These are phyloP conservation scores for Anarhynchus alexandrinus DNA, from an alignment of 2,113 vertebrate species.

Conservation along the genomic window DNA sequence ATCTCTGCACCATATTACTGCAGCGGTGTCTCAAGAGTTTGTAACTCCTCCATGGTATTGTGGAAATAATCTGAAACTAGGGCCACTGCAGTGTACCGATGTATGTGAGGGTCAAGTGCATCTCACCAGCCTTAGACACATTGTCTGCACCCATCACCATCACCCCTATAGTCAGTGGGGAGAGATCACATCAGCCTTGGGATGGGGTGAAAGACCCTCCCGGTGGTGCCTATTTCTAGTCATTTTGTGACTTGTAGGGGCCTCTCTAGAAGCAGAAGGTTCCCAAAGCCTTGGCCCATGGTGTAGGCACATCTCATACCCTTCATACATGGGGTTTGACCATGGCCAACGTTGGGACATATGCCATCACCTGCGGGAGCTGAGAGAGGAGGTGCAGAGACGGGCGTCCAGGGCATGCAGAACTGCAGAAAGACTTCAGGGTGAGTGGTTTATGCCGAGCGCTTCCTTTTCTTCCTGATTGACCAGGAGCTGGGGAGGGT, in stretches of 20 bases:
- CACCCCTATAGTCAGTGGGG: background rate
- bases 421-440: background rate
- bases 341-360: fast-evolving
- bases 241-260: background rate
- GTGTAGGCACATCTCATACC: background rate
- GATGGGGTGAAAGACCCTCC: background rate
- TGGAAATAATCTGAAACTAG: background rate
- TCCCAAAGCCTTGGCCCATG: background rate
- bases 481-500: background rate
- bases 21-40: background rate
- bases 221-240: background rate
- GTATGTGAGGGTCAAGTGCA: background rate
- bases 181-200: background rate
- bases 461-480: background rate
- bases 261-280: background rate
- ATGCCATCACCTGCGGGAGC: background rate
- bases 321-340: background rate
- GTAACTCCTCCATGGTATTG: background rate
- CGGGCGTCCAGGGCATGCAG: fast-evolving
- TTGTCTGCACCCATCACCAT: background rate
- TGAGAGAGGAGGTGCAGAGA: background rate
- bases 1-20: background rate
- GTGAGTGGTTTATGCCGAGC: background rate
- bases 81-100: fast-evolving
- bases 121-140: background rate